Percentiles rank a stretch among this genome's conserved stretches.
Evolutionary conservation across 2,113 vertebrate genomes (phyloP).

Genomic region (Vulpes vulpes): DNA sequence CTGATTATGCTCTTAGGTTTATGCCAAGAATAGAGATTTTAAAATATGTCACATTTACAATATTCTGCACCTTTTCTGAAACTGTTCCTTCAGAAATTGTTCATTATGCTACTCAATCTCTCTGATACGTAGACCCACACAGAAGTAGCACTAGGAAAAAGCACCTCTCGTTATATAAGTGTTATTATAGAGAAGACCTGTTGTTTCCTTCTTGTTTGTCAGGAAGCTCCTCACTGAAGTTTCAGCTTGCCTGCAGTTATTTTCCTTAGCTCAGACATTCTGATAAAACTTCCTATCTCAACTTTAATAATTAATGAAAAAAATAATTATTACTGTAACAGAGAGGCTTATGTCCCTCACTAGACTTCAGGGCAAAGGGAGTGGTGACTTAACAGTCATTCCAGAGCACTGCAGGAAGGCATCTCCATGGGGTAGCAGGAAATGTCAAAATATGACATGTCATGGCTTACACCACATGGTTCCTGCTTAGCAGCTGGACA

Average conservation of each 20-base stretch:
- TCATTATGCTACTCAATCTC: not conserved
- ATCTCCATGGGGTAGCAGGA: not conserved
- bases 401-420: rapidly evolving
- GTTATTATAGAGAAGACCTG: not conserved
- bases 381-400: not conserved
- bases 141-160: not conserved
- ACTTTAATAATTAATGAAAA: not conserved
- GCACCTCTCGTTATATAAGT: not conserved
- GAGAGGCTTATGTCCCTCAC: not conserved
- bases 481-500: not conserved
- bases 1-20: not conserved
- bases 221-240: not conserved
- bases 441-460: not conserved
- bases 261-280: not conserved
- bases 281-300: not conserved
- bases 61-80: not conserved
- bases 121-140: not conserved
- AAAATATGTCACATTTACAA: not conserved
- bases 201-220: not conserved
- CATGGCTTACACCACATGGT: not conserved
- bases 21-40: not conserved
- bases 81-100: not conserved
- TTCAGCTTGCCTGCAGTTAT: not conserved
- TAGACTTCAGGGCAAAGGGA: not conserved
- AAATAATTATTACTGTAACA: not conserved